Percentiles rank a stretch among this genome's conserved stretches.
phyloP scores from a whole-genome alignment of 2,888 invertebrate species.

The Abrostola triplasia region DNA sequence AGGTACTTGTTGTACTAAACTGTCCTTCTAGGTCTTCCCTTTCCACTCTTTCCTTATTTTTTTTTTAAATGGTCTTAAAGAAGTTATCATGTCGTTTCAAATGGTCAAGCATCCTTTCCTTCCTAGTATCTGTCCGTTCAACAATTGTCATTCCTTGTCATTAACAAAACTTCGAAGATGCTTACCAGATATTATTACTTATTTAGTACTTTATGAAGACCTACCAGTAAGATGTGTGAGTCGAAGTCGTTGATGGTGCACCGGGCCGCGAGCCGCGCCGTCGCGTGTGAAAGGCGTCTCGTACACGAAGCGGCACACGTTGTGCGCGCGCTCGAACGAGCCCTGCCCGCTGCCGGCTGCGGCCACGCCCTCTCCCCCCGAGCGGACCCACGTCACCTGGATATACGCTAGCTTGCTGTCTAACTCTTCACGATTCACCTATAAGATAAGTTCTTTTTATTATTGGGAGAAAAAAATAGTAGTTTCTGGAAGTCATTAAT shows the following conservation, averaged over 20 bases:
- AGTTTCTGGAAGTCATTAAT: too few species aligned
- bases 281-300: conserved; percentile 98
- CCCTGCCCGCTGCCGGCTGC: conserved; percentile 89
- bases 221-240: conserved; percentile 96
- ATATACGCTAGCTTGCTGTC: conserved; percentile 96
- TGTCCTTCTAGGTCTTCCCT: too few species aligned
- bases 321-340: conserved; percentile 96
- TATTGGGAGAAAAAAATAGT: neutral
- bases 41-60: too few species aligned
- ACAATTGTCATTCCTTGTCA: too few species aligned
- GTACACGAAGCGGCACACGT: conserved; percentile 96
- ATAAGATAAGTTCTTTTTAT: conserved; percentile 20
- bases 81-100: too few species aligned
- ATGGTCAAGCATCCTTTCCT: too few species aligned
- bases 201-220: neutral
- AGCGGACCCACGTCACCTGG: conserved; percentile 98
- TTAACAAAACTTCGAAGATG: too few species aligned
- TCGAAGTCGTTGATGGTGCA: conserved; percentile 97
- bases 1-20: too few species aligned
- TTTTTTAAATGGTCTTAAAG: too few species aligned
- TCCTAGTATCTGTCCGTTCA: too few species aligned
- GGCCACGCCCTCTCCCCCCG: conserved; percentile 95
- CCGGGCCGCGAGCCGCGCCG: conserved; percentile 92
- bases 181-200: too few species aligned
- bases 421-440: conserved; percentile 92